A percentile compares a stretch with the other conserved stretches of the same genome.
These are phyloP conservation scores for Cyphomyrus plagiostoma DNA, from an alignment of 2,113 vertebrate genomes.

Conservation along the genomic window DNA sequence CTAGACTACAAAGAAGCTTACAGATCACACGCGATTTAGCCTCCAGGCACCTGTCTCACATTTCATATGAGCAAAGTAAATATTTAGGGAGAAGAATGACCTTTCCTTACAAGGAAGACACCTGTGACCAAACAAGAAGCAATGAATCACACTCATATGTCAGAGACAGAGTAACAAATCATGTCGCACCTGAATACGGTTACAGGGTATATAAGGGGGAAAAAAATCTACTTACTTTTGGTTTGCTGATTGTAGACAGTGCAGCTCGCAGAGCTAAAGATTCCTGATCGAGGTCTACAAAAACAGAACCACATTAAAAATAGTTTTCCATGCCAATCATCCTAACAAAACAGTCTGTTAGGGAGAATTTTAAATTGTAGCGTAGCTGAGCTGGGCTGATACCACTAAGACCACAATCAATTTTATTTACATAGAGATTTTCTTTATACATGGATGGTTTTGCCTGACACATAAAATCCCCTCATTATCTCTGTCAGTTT, in stretches of 20 bases:
- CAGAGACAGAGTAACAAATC: neutral
- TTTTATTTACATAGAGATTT: neutral
- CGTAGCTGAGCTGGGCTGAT: neutral
- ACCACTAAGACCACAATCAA: neutral
- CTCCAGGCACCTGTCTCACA: neutral
- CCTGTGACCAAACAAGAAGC: neutral
- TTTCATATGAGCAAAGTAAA: neutral
- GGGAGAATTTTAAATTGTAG: neutral
- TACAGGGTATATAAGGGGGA: neutral
- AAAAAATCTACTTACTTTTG: constrained; percentile 68
- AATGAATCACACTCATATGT: neutral
- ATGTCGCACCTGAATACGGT: neutral
- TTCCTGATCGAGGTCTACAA: constrained; percentile 81
- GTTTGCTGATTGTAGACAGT: constrained; percentile 76
- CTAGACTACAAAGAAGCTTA: neutral
- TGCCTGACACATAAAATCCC: neutral
- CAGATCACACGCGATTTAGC: neutral
- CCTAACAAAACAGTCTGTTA: neutral
- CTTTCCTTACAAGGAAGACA: neutral
- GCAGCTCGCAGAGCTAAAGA: constrained; percentile 73
- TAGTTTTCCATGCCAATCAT: neutral
- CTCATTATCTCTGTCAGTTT: neutral
- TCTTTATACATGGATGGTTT: neutral
- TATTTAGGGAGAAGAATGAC: neutral
- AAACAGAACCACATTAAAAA: constrained; percentile 33